A percentile compares a stretch with the other conserved stretches of the same genome.
Conservation (phyloP, 2,113 vertebrate species). For the Rhadina sibilatrix region DNA sequence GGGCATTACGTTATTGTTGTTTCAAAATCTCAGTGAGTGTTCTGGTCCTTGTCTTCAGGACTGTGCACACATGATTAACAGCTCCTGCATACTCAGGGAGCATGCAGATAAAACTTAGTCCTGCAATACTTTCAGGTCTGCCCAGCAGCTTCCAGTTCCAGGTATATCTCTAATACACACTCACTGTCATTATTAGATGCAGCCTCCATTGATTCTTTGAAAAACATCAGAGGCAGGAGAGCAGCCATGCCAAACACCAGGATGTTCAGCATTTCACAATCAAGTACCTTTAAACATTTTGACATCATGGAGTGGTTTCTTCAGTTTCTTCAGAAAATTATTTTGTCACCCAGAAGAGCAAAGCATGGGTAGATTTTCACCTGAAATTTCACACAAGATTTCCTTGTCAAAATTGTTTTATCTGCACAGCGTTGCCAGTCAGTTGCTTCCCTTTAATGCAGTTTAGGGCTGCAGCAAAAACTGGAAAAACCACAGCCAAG, state of each 20-base stretch:
- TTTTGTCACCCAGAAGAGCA: not conserved
- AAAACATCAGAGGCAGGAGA: not conserved
- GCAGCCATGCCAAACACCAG: not conserved
- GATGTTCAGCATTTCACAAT: not conserved
- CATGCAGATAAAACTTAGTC: not conserved
- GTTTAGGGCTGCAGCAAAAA: not conserved
- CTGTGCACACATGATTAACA: not conserved
- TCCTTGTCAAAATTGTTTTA: not conserved
- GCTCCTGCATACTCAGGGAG: not conserved
- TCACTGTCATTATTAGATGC: not conserved
- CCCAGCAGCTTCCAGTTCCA: not conserved
- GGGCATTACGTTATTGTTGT: conserved; percentile 13
- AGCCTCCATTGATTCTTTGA: not conserved
- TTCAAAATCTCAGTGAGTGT: conserved; percentile 39
- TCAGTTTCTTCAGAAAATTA: not conserved
- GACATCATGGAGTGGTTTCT: not conserved
- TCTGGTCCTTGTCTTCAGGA: conserved; percentile 33
- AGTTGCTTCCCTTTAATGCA: not conserved
- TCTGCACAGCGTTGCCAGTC: not conserved
- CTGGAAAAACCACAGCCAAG: not conserved
- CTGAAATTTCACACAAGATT: not conserved
- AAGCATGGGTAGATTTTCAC: not conserved
- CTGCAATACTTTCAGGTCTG: not conserved
- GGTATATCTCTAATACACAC: not conserved
- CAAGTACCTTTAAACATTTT: not conserved